Evolutionary conservation across 2,888 invertebrate species (phyloP).

Genomic region (Frankliniella fusca): DNA sequence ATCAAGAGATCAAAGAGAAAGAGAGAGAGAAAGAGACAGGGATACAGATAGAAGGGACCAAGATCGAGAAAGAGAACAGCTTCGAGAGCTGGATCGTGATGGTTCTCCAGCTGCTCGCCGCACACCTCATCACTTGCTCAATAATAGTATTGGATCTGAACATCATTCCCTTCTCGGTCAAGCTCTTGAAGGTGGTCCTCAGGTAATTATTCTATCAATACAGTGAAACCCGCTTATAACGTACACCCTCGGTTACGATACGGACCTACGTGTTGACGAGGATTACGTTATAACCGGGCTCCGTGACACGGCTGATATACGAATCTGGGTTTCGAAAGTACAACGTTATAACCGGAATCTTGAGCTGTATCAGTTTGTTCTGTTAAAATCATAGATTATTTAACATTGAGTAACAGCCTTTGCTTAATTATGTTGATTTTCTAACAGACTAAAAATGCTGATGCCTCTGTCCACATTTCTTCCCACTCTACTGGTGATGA

Average conservation of each 20-base stretch:
- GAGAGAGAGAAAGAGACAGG: neutral
- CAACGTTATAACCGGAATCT: no score
- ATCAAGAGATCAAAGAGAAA: conserved; percentile 15
- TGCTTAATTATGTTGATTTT: conserved; percentile 32
- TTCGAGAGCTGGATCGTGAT: neutral
- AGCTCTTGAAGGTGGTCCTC: conserved; percentile 60
- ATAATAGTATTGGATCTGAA: conserved; percentile 7
- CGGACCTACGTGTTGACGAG: no score
- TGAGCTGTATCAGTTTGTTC: no score
- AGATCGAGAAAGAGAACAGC: neutral
- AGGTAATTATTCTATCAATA: neutral
- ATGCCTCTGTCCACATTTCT: conserved; percentile 51
- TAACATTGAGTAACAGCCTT: conserved; percentile 8
- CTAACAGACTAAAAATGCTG: conserved; percentile 51
- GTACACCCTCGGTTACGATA: no score
- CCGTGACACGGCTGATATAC: no score
- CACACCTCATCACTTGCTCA: conserved; percentile 9
- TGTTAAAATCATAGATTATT: neutral
- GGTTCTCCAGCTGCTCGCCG: neutral
- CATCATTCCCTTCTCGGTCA: conserved; percentile 67
- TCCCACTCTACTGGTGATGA: conserved; percentile 76
- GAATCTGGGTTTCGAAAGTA: no score
- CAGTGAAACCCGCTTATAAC: no score
- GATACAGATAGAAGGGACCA: neutral
- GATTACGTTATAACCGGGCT: no score